A percentile compares a stretch with the other conserved stretches of the same genome.
Conservation (phyloP, 1,140 invertebrate species). For the Hesperophylax magnus region DNA sequence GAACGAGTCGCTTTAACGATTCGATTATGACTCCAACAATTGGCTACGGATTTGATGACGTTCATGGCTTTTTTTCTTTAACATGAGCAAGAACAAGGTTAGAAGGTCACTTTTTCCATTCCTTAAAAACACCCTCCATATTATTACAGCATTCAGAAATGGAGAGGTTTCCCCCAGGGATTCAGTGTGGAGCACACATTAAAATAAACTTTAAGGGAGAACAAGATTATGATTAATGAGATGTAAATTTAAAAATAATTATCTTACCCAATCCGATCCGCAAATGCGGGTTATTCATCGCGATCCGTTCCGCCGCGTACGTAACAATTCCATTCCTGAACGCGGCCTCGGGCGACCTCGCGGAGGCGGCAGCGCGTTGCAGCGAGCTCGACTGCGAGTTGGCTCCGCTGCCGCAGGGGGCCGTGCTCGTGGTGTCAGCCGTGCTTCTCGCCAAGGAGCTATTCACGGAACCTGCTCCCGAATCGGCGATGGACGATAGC, state of each 20-base stretch:
- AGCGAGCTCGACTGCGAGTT: constrained; percentile 51
- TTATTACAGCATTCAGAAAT: too few relatives aligned
- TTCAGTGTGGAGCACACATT: too few relatives aligned
- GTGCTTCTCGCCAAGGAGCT: constrained; percentile 50
- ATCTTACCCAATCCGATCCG: constrained; percentile 49
- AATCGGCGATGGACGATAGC: constrained; percentile 52
- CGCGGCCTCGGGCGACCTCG: not conserved
- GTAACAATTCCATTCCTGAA: constrained; percentile 21
- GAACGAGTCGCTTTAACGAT: too few relatives aligned
- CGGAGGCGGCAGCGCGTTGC: constrained; percentile 34
- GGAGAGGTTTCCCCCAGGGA: too few relatives aligned
- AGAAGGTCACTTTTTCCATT: too few relatives aligned
- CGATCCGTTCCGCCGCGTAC: constrained; percentile 38
- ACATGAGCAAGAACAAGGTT: too few relatives aligned
- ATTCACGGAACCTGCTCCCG: constrained; percentile 47
- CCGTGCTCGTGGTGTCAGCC: constrained; percentile 51
- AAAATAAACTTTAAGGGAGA: too few relatives aligned
- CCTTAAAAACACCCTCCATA: too few relatives aligned
- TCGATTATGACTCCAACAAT: too few relatives aligned
- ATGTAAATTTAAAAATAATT: not conserved
- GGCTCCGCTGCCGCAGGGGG: constrained; percentile 40
- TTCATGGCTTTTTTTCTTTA: too few relatives aligned
- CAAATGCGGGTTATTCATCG: constrained; percentile 49
- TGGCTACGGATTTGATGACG: too few relatives aligned
- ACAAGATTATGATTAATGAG: too few relatives aligned